These are phyloP conservation scores for Petrocephalus sullivani DNA, from an alignment of 2,797 vertebrate genomes.

Conservation along the genomic window DNA sequence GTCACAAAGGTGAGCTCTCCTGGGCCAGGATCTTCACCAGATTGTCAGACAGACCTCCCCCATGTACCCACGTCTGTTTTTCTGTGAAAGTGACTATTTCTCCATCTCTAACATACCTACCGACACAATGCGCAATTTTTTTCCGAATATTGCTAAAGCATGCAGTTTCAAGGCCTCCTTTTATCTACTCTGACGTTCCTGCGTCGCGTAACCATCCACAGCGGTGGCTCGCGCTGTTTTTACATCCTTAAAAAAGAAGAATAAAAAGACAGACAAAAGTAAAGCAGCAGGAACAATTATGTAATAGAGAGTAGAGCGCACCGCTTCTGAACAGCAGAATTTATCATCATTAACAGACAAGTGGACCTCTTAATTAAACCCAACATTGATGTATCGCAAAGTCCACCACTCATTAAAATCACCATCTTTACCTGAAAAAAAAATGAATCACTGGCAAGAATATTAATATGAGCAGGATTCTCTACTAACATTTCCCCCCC, in stretches of 20 bases:
- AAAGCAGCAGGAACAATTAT: slow-evolving; percentile 1
- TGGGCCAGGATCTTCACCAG: neutral
- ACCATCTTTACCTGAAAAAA: slow-evolving; percentile 21
- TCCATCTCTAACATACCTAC: neutral
- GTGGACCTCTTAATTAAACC: slow-evolving; percentile 41
- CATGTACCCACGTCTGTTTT: neutral
- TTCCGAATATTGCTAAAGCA: neutral
- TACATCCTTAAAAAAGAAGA: neutral
- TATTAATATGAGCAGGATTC: slow-evolving; percentile 20
- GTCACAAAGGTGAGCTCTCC: neutral
- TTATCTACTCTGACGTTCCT: neutral
- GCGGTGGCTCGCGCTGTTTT: neutral
- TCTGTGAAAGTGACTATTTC: neutral
- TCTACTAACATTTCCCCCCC: neutral
- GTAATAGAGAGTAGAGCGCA: slow-evolving; percentile 5
- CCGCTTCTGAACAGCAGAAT: slow-evolving; percentile 16
- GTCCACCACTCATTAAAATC: slow-evolving; percentile 46
- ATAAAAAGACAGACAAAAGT: neutral
- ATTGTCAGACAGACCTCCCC: neutral
- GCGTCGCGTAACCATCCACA: neutral
- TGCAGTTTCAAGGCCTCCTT: neutral
- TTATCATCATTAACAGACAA: slow-evolving; percentile 28
- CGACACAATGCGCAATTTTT: neutral
- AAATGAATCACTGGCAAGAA: slow-evolving; percentile 18
- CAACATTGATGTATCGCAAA: slow-evolving; percentile 36